Percentiles rank a stretch among this genome's conserved stretches.
phyloP scores from a whole-genome alignment of 1,140 invertebrate species.

The Drosophila pseudoobscura region DNA sequence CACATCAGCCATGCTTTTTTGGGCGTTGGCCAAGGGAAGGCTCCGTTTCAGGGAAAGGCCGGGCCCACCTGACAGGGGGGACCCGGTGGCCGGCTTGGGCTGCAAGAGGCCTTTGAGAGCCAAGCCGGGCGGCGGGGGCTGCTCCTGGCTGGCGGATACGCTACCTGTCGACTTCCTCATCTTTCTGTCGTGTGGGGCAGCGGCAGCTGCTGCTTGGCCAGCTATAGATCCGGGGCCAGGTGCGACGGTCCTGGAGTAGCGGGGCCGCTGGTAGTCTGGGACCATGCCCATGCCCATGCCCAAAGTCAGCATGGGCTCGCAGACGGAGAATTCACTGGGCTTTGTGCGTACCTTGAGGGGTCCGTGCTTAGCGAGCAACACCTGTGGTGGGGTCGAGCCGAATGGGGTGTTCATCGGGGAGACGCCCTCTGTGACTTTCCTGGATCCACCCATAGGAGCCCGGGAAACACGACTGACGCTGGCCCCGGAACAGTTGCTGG shows the following conservation, averaged over 20 bases:
- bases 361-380: not conserved
- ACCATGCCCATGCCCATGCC: slow-evolving; percentile 12
- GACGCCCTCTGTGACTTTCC: slow-evolving; percentile 5
- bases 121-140: slow-evolving; percentile 24
- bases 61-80: no score
- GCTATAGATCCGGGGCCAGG: not conserved
- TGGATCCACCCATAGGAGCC: slow-evolving; percentile 1
- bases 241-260: slow-evolving; percentile 26
- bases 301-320: not conserved
- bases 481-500: slow-evolving; percentile 19
- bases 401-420: slow-evolving; percentile 32
- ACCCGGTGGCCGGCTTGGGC: no score
- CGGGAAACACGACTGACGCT: not conserved
- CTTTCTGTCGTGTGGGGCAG: no score
- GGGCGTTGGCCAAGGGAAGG: no score
- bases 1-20: no score
- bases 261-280: slow-evolving; percentile 39
- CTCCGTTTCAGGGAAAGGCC: no score
- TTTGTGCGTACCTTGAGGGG: slow-evolving; percentile 33
- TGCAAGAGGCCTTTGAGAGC: not conserved
- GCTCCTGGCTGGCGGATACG: slow-evolving; percentile 18
- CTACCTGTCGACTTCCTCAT: not conserved
- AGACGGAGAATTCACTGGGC: slow-evolving; percentile 52
- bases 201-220: no score
- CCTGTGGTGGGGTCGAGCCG: not conserved